Evolutionary conservation across 2,113 vertebrate species (phyloP), one percentile per base, ranked within the genome.

Genomic region (Semnornis frantzii): DNA sequence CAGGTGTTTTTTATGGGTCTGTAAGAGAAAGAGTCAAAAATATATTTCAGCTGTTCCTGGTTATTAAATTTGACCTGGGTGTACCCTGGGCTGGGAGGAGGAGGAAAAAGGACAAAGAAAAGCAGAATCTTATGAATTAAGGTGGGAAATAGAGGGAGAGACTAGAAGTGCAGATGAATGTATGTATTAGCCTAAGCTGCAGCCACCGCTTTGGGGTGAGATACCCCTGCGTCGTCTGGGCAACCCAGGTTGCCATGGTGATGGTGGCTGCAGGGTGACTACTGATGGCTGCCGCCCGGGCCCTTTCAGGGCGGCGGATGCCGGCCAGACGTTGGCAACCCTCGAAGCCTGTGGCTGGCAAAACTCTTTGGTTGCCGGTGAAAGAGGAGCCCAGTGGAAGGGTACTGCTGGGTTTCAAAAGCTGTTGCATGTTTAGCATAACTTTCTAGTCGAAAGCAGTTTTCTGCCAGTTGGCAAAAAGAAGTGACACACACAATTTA

Each of bases 241-340:
- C 97, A 98, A 97, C 97, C 97, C 21, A 30, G 25, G 98, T 98
- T 98, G 96, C 97, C 97, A 97, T 97, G 94, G 97, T 31, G n/a
- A 98, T 74, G 66, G 94, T 28, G 4, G 74, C 96, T 69, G 15
- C 85, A 39, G 95, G 96, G 92, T 14, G 90, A 97, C 97, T 95
- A 96, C 97, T 77, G 86, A 93, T 97, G 90, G 91, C 96, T 82
- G 68, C 94, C 70, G 94, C 97, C 96, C 92, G 39, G 39, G 89
- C 95, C 94, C 94, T 93, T 95, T 93, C 1, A 1, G 57, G 20
- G 6, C 31, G 46, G 44, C 4, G 1, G 55, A 6, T 70, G 52
- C 65, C 54, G 33, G 11, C 31, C 2, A 6, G 34, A 42, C 8
- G 23, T 6, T 44, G 66, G 39, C 19, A 2, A 86, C 13, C 30